Evolutionary conservation across 2,888 invertebrate species (phyloP).

Genomic region (Lasius platythorax): DNA sequence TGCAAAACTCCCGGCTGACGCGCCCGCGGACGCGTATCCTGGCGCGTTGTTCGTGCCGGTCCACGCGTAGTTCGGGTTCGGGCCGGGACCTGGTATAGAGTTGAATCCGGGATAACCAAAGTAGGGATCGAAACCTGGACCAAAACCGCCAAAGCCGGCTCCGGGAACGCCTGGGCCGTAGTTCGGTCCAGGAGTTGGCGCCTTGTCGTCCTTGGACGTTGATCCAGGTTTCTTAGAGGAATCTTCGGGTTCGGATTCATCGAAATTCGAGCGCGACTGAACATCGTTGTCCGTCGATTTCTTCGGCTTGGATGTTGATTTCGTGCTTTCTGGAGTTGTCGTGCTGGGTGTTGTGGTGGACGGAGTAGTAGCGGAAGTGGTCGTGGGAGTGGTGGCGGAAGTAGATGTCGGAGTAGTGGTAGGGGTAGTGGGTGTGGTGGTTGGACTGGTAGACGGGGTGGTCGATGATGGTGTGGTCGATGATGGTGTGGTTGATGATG

Average conservation of each 20-base stretch:
- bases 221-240: slow-evolving; percentile 7
- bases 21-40: slow-evolving; percentile 60
- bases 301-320: slow-evolving; percentile 16
- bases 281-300: slow-evolving; percentile 23
- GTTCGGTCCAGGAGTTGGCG: slow-evolving; percentile 1
- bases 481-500: slow-evolving; percentile 12
- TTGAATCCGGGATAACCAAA: slow-evolving; percentile 28
- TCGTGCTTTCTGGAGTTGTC: slow-evolving; percentile 40
- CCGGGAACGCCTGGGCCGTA: neutral
- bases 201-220: neutral
- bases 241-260: neutral
- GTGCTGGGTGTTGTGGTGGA: slow-evolving; percentile 30
- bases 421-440: slow-evolving; percentile 26
- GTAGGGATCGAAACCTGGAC: slow-evolving; percentile 30
- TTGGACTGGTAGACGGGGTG: slow-evolving; percentile 21
- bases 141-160: slow-evolving; percentile 23
- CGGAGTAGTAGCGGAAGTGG: slow-evolving; percentile 16
- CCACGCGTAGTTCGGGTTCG: slow-evolving; percentile 56
- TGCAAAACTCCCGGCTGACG: slow-evolving; percentile 55
- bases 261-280: slow-evolving; percentile 48
- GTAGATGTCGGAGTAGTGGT: slow-evolving; percentile 37
- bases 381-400: slow-evolving; percentile 5
- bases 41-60: slow-evolving; percentile 39
- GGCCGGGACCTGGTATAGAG: slow-evolving; percentile 23
- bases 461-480: slow-evolving; percentile 36